phyloP scores from a whole-genome alignment of 2,888 invertebrate species.

The Smittia sp. region DNA sequence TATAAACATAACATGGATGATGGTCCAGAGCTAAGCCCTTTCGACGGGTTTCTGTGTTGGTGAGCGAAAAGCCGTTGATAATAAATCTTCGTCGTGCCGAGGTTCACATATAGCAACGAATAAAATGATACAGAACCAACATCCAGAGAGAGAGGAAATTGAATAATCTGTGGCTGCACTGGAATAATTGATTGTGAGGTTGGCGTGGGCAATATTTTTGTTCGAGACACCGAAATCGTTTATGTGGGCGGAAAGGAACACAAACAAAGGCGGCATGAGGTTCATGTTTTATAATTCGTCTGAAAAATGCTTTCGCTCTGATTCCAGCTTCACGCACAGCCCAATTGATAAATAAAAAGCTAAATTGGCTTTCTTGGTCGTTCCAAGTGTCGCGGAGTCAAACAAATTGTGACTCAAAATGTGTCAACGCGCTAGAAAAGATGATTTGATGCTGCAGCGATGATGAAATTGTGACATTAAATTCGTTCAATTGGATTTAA shows the following conservation, averaged over 20 bases:
- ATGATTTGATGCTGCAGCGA: neutral
- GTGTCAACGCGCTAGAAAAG: constrained; percentile 5
- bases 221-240: neutral
- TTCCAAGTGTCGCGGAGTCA: neutral
- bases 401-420: constrained; percentile 8
- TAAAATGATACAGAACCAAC: neutral
- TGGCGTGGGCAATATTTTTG: neutral
- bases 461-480: neutral
- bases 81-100: constrained; percentile 29
- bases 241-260: constrained; percentile 4
- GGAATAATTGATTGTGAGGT: neutral
- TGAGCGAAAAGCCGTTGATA: constrained; percentile 35
- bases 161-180: neutral
- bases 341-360: neutral
- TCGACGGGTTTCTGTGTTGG: constrained; percentile 25
- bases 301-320: neutral
- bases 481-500: neutral
- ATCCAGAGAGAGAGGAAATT: neutral
- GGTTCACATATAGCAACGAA: neutral
- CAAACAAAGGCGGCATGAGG: neutral
- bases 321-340: neutral
- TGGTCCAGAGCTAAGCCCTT: neutral
- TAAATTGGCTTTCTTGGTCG: neutral
- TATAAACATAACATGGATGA: neutral
- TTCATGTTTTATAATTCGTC: too few relatives aligned